Conservation (phyloP, 2,113 vertebrate genomes). For the Rostratula benghalensis region DNA sequence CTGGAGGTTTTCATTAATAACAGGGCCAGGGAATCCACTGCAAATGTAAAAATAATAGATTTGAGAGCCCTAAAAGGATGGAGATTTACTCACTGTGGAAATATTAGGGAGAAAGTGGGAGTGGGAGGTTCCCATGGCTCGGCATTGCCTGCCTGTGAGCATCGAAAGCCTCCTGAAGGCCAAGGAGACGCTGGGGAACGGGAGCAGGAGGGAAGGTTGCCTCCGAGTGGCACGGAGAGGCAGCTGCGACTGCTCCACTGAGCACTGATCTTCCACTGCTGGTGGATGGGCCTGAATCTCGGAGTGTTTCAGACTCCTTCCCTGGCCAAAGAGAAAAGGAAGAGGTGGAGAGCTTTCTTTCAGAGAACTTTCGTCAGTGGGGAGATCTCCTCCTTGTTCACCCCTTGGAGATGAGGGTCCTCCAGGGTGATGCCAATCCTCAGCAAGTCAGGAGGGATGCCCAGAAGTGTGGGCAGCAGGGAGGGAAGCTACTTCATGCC, state of each 20-base stretch:
- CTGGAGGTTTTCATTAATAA: conserved; percentile 53
- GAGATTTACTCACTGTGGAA: conserved; percentile 63
- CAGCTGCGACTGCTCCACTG: background rate
- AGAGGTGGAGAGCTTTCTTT: background rate
- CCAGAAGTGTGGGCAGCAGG: fast-evolving
- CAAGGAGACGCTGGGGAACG: background rate
- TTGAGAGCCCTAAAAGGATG: conserved; percentile 51
- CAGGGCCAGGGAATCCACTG: conserved; percentile 37
- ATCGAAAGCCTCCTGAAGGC: background rate
- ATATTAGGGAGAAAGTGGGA: conserved; percentile 39
- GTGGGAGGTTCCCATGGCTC: background rate
- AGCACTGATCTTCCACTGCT: background rate
- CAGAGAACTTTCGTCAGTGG: background rate
- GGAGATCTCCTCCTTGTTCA: background rate
- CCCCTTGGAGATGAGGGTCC: background rate
- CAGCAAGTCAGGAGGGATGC: background rate
- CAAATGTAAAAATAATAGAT: conserved; percentile 68
- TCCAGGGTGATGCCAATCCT: background rate
- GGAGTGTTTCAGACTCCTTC: background rate
- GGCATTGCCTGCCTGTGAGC: background rate
- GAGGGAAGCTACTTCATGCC: background rate
- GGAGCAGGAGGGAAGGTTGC: background rate
- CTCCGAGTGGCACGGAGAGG: background rate
- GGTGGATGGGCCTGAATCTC: fast-evolving
- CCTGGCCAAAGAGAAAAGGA: background rate